Evolutionary conservation across 2,797 vertebrate genomes (phyloP), one percentile per base, ranked within the genome.

Genomic region (Pangasius djambal): DNA sequence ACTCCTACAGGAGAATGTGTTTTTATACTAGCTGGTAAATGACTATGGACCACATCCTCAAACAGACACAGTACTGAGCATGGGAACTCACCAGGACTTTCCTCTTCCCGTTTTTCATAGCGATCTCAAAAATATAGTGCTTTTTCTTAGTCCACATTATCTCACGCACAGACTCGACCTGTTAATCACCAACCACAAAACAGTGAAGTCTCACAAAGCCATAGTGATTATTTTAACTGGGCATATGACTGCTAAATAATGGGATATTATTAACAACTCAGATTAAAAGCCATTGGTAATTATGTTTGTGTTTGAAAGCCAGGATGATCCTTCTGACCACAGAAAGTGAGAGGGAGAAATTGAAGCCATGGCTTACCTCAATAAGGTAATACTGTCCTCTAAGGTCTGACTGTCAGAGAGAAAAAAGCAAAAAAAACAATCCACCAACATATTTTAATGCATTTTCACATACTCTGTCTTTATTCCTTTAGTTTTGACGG

Each of bases 101-200:
- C 89, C 88, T 96, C 93, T 97, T 97, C 81, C 96, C 96, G 3
- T 94, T 96, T 89, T 93, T 96, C 96, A 97, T 95, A 87, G 88
- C 90, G 31, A 97, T 95, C 91, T 97, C 96, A 92, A 97, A 97
- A 57, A 94, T 82, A 20, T 95, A 96, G 72, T 92, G 94, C 44
- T 94, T 96, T 67, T 88, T 88, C 10, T 91, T 92, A 0, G 82
- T 72, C 72, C 77, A 88, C 31, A 89, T 91, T 50, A 96, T 88
- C 88, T 96, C 94, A 61, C 94, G 92, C 74, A 97, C 96, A 0
- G 96, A 95, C 92, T 97, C 96, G 31, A 97, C 93, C 97, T 97
- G 92, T 31, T 31, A 31, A 50, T 67, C 82, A 84, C 16, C 63
- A 20, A 75, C 6, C 79, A 48, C 75, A 74, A 3, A 8, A 85